Evolutionary conservation across 2,888 invertebrate genomes (phyloP), one percentile per base, ranked within the genome.

Genomic region (Strigamia crassipes): DNA sequence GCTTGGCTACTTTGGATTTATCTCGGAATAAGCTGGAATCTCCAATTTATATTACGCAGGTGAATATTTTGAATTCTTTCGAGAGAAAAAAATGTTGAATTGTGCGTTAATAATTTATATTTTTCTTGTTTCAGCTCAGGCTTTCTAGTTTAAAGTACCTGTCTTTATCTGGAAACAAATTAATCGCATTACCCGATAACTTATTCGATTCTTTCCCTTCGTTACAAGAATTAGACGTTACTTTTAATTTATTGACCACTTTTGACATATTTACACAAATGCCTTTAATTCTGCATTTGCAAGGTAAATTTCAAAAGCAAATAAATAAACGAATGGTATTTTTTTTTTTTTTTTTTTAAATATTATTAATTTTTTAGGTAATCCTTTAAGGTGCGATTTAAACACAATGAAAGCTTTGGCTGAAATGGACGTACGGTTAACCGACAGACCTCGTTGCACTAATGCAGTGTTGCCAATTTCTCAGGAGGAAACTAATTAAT

Each of bases 21-120:
- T 56, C 56, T 56, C 56, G n/a, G 56, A 56, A 56, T 56, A 56
- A 56, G 56, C 18, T 56, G 56, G 56, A 56, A 56, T 56, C 56
- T 56, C 56, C 21, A 21, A 56, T 56, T 18, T 56, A 6, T 56
- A 21, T 56, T 18, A 18, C n/a, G n/a, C 56, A 56, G 56, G 56
- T 56, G 56, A 56, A 56, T 56, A 56, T 56, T 56, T 56, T 56
- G 56, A 56, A 56, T 56, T 56, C 56, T 56, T 56, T 56, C 1
- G n/a, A 9, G 4, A 6, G 9, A 13, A 15, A n/a, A n/a, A 56
- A 15, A 9, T 56, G n/a, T 56, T 5, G 8, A 13, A 2, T 46
- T 46, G n/a, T 46, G 13, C 15, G 46, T 46, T 46, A n/a, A n/a
- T 46, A 46, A n/a, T 46, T 46, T 46, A 42, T 13, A 42, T 46